Evolutionary conservation across 2,113 vertebrate genomes (phyloP).

Genomic region (Maccullochella peelii): DNA sequence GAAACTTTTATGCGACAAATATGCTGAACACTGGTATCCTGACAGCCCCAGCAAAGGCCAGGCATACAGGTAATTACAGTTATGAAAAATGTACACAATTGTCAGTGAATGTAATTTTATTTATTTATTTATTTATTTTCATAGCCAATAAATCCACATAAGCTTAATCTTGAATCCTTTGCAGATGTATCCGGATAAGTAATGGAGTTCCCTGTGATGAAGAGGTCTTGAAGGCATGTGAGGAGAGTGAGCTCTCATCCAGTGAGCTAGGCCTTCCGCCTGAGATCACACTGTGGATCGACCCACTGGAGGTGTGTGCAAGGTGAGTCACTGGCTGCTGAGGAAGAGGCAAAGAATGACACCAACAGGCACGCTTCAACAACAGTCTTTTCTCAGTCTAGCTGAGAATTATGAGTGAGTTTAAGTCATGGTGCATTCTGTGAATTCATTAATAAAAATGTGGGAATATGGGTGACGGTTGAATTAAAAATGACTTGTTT

Average conservation of each 20-base stretch:
- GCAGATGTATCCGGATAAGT: constrained; percentile 85
- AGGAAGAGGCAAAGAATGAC: constrained; percentile 21
- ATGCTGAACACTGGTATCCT: constrained; percentile 92
- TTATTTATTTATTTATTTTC: no score
- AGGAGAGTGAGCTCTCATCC: constrained; percentile 75
- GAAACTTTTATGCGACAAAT: constrained; percentile 88
- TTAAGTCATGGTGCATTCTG: background rate
- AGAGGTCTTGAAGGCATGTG: constrained; percentile 79
- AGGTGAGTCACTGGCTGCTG: constrained; percentile 80
- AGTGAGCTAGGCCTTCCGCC: constrained; percentile 76
- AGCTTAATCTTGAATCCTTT: background rate
- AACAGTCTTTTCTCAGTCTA: constrained; percentile 21
- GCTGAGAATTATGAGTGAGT: constrained; percentile 4
- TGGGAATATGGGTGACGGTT: background rate
- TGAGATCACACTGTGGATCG: constrained; percentile 87
- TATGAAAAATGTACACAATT: background rate
- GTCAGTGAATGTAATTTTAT: background rate
- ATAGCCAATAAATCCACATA: no score
- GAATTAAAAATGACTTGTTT: background rate
- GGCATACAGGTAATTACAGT: constrained; percentile 88
- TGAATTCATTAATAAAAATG: background rate
- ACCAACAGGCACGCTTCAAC: background rate
- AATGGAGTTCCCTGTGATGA: constrained; percentile 70
- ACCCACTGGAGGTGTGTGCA: constrained; percentile 85
- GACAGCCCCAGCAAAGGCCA: constrained; percentile 91